A percentile compares a stretch with the other conserved stretches of the same genome.
phyloP scores from a whole-genome alignment of 2,888 invertebrate species.

The Perithous albicinctus region DNA sequence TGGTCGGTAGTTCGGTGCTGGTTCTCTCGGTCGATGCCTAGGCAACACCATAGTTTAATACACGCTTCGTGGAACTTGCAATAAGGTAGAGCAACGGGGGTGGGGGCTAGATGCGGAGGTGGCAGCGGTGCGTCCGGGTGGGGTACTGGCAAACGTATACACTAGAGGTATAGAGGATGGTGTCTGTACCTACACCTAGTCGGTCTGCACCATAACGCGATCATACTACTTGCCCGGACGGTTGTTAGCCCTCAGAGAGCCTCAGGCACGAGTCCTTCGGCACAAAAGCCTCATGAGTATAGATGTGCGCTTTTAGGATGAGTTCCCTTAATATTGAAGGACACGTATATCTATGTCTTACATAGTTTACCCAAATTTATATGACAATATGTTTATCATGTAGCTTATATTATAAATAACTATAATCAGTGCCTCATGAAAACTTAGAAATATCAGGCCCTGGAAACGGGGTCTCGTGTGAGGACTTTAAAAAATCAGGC shows the following conservation, averaged over 20 bases:
- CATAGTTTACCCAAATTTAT: background rate
- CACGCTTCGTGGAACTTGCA: constrained; percentile 83
- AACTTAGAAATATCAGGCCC: no score
- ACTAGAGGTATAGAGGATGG: constrained; percentile 47
- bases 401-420: background rate
- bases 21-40: constrained; percentile 81
- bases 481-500: no score
- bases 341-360: background rate
- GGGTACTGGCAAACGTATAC: constrained; percentile 58
- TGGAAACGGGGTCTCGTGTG: no score
- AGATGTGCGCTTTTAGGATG: constrained; percentile 29
- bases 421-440: no score
- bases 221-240: constrained; percentile 77
- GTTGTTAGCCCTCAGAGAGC: constrained; percentile 70
- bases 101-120: constrained; percentile 49
- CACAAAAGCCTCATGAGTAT: constrained; percentile 14
- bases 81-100: constrained; percentile 81
- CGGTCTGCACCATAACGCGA: constrained; percentile 77
- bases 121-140: constrained; percentile 68
- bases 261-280: constrained; percentile 43
- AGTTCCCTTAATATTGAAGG: constrained; percentile 7
- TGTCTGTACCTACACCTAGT: constrained; percentile 69
- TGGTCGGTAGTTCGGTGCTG: constrained; percentile 70
- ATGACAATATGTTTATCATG: background rate
- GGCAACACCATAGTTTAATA: constrained; percentile 84